These are phyloP conservation scores for Echeneis naucrates DNA, from an alignment of 2,797 vertebrate species.

Conservation along the genomic window DNA sequence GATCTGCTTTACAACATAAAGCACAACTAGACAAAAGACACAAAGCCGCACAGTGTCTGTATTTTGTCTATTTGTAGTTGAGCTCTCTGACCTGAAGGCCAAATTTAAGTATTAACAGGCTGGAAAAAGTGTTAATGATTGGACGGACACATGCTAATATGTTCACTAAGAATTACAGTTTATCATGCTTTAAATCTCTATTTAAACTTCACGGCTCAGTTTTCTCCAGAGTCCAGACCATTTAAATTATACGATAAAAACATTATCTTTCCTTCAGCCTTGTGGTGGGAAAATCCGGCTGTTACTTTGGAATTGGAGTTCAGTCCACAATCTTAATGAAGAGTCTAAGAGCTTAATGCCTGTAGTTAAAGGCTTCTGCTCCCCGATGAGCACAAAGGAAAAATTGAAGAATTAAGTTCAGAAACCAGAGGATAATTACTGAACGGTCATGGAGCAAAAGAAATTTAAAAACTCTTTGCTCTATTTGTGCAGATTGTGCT, in stretches of 20 bases:
- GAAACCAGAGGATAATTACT: constrained; percentile 18
- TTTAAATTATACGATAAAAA: not conserved
- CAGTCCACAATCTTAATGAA: constrained; percentile 26
- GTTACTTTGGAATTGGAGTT: constrained; percentile 8
- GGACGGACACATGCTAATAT: no score
- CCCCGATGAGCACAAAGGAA: constrained; percentile 27
- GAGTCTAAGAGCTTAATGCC: constrained; percentile 21
- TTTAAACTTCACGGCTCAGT: not conserved
- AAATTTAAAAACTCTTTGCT: no score
- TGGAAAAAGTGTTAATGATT: not conserved
- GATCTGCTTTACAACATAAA: no score
- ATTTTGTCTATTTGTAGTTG: no score
- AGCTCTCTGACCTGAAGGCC: not conserved
- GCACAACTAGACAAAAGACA: no score
- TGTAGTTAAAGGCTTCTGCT: constrained; percentile 37
- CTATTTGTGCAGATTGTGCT: not conserved
- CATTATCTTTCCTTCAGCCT: constrained; percentile 3
- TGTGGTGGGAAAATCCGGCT: not conserved
- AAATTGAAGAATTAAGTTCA: constrained; percentile 42
- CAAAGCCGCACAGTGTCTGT: no score
- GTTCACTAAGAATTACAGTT: no score
- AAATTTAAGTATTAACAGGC: no score
- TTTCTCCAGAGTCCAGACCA: no score
- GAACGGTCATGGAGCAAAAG: not conserved
- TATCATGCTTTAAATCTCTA: not conserved